Conservation (phyloP, 2,797 vertebrate genomes). For the Sebastes baramenuke region DNA sequence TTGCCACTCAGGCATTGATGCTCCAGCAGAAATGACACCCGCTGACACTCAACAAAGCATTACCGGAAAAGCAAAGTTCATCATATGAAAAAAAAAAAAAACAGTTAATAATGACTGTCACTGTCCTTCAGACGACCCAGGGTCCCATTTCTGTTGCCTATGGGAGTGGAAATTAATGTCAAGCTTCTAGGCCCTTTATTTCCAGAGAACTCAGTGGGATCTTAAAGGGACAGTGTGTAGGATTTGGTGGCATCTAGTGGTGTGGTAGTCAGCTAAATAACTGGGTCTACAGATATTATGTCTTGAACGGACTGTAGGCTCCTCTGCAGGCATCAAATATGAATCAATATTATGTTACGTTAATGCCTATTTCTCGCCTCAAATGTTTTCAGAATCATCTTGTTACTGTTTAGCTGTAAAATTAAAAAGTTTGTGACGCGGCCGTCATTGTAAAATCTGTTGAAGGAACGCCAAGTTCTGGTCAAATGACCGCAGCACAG, state of each 20-base stretch:
- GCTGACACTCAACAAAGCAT: background rate
- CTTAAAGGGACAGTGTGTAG: background rate
- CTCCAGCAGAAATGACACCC: conserved; percentile 1
- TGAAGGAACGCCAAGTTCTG: too few species aligned
- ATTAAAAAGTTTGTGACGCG: too few species aligned
- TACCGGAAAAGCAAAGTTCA: background rate
- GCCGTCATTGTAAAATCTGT: too few species aligned
- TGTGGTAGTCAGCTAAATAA: background rate
- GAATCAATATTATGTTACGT: too few species aligned
- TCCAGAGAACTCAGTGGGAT: conserved; percentile 1
- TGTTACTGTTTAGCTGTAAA: too few species aligned
- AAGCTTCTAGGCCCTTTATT: background rate
- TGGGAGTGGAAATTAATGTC: conserved; percentile 13
- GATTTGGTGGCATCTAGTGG: background rate
- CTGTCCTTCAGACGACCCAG: background rate
- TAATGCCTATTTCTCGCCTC: too few species aligned
- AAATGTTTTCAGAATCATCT: too few species aligned
- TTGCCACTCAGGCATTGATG: conserved; percentile 33
- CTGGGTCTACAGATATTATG: too few species aligned
- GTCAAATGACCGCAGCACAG: too few species aligned
- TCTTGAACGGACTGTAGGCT: too few species aligned
- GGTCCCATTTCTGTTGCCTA: background rate
- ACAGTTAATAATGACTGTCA: background rate
- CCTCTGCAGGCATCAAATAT: too few species aligned
- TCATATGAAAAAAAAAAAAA: background rate